These are phyloP conservation scores for Columba guinea DNA, from an alignment of 2,797 vertebrate species.

Conservation along the genomic window DNA sequence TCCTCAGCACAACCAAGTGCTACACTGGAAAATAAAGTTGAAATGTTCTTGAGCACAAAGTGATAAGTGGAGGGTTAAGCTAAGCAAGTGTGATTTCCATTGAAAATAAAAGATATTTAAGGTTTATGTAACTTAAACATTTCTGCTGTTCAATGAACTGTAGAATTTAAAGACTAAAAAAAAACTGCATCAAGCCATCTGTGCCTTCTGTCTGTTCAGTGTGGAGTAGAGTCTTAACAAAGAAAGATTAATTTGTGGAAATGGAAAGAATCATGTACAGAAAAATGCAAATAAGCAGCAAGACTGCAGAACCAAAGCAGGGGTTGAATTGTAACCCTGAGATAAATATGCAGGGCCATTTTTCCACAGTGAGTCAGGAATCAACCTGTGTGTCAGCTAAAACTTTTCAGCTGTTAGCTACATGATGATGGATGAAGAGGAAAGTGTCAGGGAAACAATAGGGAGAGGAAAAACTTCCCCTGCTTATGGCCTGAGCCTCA, in stretches of 20 bases:
- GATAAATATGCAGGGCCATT: neutral
- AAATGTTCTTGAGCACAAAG: neutral
- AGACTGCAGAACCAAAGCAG: neutral
- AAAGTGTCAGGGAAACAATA: neutral
- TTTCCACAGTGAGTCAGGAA: neutral
- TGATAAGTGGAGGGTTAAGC: neutral
- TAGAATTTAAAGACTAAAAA: conserved; percentile 23
- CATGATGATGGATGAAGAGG: neutral
- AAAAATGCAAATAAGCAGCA: conserved; percentile 17
- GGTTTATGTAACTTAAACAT: conserved; percentile 25
- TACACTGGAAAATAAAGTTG: neutral
- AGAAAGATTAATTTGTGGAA: conserved; percentile 27
- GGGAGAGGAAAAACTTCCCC: neutral
- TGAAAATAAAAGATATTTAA: neutral
- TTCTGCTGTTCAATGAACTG: conserved; percentile 2
- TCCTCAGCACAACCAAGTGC: neutral
- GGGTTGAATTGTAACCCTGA: neutral
- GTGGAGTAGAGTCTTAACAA: conserved; percentile 3
- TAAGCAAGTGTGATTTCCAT: neutral
- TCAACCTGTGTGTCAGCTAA: neutral
- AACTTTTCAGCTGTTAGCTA: neutral
- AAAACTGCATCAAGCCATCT: conserved; percentile 25
- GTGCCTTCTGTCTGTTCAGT: conserved; percentile 20
- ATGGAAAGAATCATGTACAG: conserved; percentile 10
- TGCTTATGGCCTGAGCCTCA: neutral